Evolutionary conservation across 2,888 invertebrate genomes (phyloP).

Genomic region (Adelphocoris suturalis): DNA sequence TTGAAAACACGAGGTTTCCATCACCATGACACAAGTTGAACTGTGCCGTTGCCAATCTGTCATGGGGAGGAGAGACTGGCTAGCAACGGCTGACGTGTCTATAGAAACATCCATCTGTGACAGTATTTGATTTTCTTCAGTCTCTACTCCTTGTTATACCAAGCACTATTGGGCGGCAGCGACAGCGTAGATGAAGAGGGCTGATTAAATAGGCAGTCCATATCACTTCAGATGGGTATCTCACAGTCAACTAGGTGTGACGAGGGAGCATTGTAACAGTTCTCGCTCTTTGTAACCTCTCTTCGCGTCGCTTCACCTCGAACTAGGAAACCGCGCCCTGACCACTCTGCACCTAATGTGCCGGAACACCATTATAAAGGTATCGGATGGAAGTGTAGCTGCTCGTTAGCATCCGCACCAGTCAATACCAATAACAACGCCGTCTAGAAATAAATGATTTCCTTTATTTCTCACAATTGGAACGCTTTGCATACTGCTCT

Average conservation of each 20-base stretch:
- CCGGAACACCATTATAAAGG: constrained; percentile 29
- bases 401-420: constrained; percentile 14
- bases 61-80: no score
- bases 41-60: no score
- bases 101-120: no score
- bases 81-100: no score
- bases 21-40: no score
- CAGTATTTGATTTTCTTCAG: no score
- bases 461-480: neutral
- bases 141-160: no score
- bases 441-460: neutral
- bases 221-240: neutral
- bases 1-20: no score
- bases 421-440: constrained; percentile 19
- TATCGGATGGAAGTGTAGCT: constrained; percentile 5
- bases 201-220: neutral
- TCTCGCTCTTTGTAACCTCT: constrained; percentile 14
- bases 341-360: constrained; percentile 31
- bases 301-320: constrained; percentile 17
- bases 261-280: neutral
- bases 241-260: constrained; percentile 9
- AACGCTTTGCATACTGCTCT: neutral
- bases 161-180: neutral
- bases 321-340: constrained; percentile 34
- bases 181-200: neutral